Evolutionary conservation across 2,113 vertebrate genomes (phyloP).

Genomic region (Pygoscelis antarcticus): DNA sequence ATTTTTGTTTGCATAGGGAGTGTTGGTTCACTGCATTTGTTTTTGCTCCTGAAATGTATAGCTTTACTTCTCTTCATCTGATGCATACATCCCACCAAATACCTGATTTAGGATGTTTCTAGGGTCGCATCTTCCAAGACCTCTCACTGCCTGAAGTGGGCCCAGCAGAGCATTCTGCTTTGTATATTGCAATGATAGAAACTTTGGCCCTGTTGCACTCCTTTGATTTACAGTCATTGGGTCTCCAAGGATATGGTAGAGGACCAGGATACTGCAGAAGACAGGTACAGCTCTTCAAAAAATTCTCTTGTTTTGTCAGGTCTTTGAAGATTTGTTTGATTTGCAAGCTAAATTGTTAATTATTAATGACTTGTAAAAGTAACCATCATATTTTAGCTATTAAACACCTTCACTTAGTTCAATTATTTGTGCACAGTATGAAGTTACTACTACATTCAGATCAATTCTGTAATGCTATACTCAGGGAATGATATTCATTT

Average conservation of each 20-base stretch:
- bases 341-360: neutral
- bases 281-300: constrained; percentile 77
- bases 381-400: neutral
- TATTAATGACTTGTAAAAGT: neutral
- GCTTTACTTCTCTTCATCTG: neutral
- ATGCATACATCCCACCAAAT: neutral
- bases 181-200: constrained; percentile 86
- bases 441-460: neutral
- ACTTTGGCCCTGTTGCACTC: constrained; percentile 86
- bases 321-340: neutral
- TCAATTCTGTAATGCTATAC: neutral
- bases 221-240: constrained; percentile 73
- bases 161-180: constrained; percentile 82
- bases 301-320: neutral
- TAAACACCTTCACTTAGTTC: neutral
- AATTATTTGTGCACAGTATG: neutral
- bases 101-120: neutral
- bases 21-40: neutral
- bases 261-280: constrained; percentile 87
- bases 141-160: constrained; percentile 77
- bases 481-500: neutral
- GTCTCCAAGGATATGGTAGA: constrained; percentile 82
- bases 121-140: constrained; percentile 92
- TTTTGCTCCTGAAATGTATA: neutral
- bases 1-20: neutral